These are phyloP conservation scores for Gortyna flavago DNA, from an alignment of 2,888 invertebrate genomes.

Conservation along the genomic window DNA sequence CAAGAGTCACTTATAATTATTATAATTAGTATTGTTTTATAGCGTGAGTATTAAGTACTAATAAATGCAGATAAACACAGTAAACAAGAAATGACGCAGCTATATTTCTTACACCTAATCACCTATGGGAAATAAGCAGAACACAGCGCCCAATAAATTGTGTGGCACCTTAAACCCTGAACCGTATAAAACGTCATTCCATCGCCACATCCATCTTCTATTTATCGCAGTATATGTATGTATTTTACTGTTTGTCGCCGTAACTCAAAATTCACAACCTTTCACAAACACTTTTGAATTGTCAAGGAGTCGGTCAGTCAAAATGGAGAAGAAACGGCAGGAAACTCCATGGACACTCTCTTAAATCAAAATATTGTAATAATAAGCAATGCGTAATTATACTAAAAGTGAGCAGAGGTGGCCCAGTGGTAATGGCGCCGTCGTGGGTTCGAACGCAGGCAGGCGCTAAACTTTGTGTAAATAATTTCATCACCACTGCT, in stretches of 20 bases:
- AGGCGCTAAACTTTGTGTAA: too few species aligned
- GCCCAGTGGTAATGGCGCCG: too few species aligned
- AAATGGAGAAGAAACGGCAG: neutral
- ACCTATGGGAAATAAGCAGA: conserved; percentile 18
- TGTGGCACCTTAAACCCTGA: neutral
- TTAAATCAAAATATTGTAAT: too few species aligned
- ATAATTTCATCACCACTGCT: too few species aligned
- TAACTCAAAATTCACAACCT: neutral
- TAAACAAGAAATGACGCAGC: conserved; percentile 22
- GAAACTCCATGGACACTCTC: neutral
- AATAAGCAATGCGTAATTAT: neutral
- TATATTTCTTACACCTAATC: conserved; percentile 12
- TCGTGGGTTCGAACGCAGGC: too few species aligned
- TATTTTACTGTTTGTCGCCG: neutral
- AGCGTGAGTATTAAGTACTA: neutral
- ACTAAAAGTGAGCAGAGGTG: too few species aligned
- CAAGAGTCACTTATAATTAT: conserved; percentile 15
- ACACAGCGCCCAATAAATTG: conserved; percentile 3
- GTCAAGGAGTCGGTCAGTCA: neutral
- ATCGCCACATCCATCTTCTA: neutral
- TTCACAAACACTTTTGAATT: neutral
- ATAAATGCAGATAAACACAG: conserved; percentile 1
- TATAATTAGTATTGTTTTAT: conserved; percentile 16
- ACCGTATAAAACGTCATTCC: neutral
- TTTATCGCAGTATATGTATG: neutral